Percentiles rank a stretch among this genome's conserved stretches.
Conservation (phyloP, 2,113 vertebrate genomes). For the Ramphastos sulfuratus region DNA sequence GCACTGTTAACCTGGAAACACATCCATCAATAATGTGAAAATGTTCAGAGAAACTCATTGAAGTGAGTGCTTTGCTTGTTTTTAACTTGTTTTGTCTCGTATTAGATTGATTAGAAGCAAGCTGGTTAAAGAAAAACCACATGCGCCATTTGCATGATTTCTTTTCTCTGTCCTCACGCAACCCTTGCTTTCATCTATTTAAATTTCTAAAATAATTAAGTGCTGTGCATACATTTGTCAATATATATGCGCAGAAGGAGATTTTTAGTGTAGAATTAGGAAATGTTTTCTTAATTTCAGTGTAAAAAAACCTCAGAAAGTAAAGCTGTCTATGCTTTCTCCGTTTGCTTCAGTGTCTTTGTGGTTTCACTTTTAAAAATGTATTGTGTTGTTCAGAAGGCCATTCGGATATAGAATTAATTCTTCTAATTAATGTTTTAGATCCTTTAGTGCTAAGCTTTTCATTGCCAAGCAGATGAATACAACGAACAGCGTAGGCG, state of each 20-base stretch:
- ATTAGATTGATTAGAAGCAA: background rate
- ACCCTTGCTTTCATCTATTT: background rate
- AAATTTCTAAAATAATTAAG: background rate
- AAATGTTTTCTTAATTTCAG: background rate
- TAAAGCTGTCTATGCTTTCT: background rate
- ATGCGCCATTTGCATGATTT: background rate
- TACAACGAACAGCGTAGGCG: background rate
- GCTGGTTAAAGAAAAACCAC: background rate
- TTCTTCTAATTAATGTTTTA: constrained; percentile 53
- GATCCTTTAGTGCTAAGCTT: background rate
- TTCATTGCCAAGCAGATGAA: constrained; percentile 38
- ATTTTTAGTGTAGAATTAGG: background rate
- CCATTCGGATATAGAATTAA: background rate
- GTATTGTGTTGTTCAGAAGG: background rate
- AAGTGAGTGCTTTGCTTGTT: background rate
- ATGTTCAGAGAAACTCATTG: background rate
- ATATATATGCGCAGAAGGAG: background rate
- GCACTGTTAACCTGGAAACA: background rate
- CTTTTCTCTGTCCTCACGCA: background rate
- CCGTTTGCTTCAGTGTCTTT: background rate
- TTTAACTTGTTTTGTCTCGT: background rate
- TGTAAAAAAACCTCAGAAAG: background rate
- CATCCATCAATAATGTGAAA: background rate
- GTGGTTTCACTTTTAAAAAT: background rate
- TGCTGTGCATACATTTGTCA: background rate